Evolutionary conservation across 1,140 invertebrate genomes (phyloP), one percentile per base, ranked within the genome.

Genomic region (Drosophila murphyi): DNA sequence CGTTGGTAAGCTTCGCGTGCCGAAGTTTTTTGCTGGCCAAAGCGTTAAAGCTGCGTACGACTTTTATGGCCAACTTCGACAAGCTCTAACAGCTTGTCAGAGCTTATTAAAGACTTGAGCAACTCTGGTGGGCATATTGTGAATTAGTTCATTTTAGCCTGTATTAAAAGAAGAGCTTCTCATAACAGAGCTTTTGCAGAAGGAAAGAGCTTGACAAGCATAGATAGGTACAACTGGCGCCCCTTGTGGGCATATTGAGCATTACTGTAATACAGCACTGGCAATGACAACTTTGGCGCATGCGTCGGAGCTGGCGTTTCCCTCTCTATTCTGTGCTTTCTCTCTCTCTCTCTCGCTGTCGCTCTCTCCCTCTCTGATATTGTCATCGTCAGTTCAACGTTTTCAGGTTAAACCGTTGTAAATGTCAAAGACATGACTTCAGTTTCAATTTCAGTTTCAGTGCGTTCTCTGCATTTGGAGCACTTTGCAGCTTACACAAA

Each of bases 371-470:
- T 37, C 67, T 31, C 48, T n/a, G 47, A 67, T 61, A 54, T 29
- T 72, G 34, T 43, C 41, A 10, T 43, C 28, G 31, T 39, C 3
- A 5, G 55, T 12, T 57, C 10, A 52, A 51, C 39, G 65, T 55
- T 76, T 61, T 63, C 55, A 76, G 73, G 76, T 72, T 72, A 80
- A 68, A 52, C 51, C 68, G 51, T 57, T 64, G 76, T 71, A 76
- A 76, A 82, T 79, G 72, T 76, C 68, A 76, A 50, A 83, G 67
- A 48, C 55, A 73, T 76, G 78, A 86, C 75, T 86, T 76, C 68
- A 68, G 52, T 60, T 65, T 37, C 8, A 63, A 52, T 73, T 72
- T 81, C 51, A 73, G 76, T 83, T 80, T 79, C 80, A 86, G 68
- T 85, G 81, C 68, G 81, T 86, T 85, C 74, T 80, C 64, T 69